These are phyloP conservation scores for Himalopsyche tibetana DNA, from an alignment of 2,888 invertebrate genomes.

Conservation along the genomic window DNA sequence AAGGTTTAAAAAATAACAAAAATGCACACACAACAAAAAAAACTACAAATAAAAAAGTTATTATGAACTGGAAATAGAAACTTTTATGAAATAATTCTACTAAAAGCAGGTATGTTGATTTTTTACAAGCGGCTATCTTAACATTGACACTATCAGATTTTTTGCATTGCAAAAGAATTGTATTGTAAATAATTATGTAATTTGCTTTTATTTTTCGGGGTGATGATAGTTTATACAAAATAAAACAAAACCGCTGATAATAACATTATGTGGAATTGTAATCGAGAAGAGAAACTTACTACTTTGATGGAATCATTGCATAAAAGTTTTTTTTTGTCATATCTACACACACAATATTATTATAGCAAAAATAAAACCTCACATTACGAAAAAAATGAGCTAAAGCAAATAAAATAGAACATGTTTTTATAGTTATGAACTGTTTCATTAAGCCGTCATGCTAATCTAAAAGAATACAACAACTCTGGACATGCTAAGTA, in stretches of 20 bases:
- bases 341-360: neutral
- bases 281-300: too few relatives aligned
- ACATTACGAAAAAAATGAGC: neutral
- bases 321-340: neutral
- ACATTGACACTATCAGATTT: too few relatives aligned
- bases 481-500: slow-evolving; percentile 20
- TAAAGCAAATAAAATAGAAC: neutral
- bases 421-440: neutral
- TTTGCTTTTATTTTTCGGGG: too few relatives aligned
- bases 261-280: too few relatives aligned
- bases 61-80: neutral
- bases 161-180: too few relatives aligned
- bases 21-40: slow-evolving; percentile 13
- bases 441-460: slow-evolving; percentile 8
- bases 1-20: neutral
- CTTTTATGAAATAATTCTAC: neutral
- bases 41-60: neutral
- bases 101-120: too few relatives aligned
- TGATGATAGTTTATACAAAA: too few relatives aligned
- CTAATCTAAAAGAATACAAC: slow-evolving; percentile 15
- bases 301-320: neutral
- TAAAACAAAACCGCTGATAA: too few relatives aligned
- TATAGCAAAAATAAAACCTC: neutral
- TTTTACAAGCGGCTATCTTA: too few relatives aligned
- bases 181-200: too few relatives aligned